Base-by-base conservation (phyloP, 2,888 invertebrate species). In the Cantharis flavilabris region DNA sequence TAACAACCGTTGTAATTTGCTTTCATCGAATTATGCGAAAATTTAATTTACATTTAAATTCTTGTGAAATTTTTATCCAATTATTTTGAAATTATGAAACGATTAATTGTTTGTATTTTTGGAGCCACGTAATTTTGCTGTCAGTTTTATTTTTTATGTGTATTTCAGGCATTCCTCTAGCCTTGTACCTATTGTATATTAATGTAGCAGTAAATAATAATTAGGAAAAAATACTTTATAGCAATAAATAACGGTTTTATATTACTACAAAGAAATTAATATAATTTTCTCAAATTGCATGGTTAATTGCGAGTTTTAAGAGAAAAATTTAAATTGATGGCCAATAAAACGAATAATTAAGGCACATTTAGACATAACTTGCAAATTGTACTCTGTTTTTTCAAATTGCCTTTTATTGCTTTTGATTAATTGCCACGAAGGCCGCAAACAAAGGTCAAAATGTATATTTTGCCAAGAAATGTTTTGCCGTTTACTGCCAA, bases 121-220 rank as follows among this genome's bases (percentile, higher is more conserved):
- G 49, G 49, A 49, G 49, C 49, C 49, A 49, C 49, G 49, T 49
- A 49, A 49, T 49, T 49, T 49, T n/a, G 49, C 49, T 49, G 49
- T 49, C 49, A 49, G 49, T 49, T 5, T 49, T 49, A 49, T 49
- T 49, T 49, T 49, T 49, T 49, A 49, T 49, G 49, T 49, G 49
- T 49, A 49, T 49, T 49, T 49, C 49, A 49, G 49, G 49, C 49
- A 49, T 49, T 49, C 49, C 49, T 49, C n/a, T 49, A 49, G 49
- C 49, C 49, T 49, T 49, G 49, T 49, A 49, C 49, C 49, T 49
- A 49, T 49, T 49, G 49, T 49, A 67, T 23, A 67, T 67, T 67
- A 67, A 67, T 26, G 65, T 67, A 67, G 65, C 65, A 67, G 65
- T 67, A 67, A 67, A 67, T 67, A 67, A 67, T 67, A 67, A 67